Base-by-base conservation (phyloP, 1,140 invertebrate genomes). In the Phymorhynchus buccinoides region DNA sequence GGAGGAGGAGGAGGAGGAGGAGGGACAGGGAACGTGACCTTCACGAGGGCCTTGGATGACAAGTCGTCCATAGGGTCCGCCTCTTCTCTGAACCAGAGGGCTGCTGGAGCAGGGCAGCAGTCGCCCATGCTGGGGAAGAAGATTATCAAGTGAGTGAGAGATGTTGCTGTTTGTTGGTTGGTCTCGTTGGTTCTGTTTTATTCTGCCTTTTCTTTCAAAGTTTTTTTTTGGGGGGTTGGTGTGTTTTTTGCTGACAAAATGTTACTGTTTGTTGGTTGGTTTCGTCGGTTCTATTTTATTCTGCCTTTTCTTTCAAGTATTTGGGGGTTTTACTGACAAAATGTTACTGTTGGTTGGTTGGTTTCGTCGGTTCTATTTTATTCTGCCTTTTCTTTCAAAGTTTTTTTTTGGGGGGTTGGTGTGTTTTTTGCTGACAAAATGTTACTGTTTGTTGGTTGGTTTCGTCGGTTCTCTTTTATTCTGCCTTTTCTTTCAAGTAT, bases 141-240 rank as follows among this genome's bases (percentile, higher is more conserved):
- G 39, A 89, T 85, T 4, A 89, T 89, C 85, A 84, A 85, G 88
- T 89, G 87, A 87, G 88, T 79, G 41, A 2, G 27, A 7, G 27
- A 68, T 48, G 27, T 68, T 68, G 27, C 32, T 68, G 52, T 56
- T 56, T 12, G 52, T 56, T 56, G 12, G 52, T n/a, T n/a, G n/a
- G n/a, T n/a, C 9, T 12, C 48, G 48, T 71, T 30, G 14, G 7
- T n/a, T 71, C 30, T 71, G 7, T 71, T 71, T 71, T 71, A 30
- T 71, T 71, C 30, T 71, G 14, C 66, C 30, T 71, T 30, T 75
- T 32, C 9, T 75, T 32, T 75, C 39, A 37, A 6, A 3, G 3
- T 37, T 75, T 30, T 3, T 75, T 75, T 75, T 30, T 75, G 9
- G 71, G 18, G 32, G 14, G 35, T 75, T 16, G n/a, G n/a, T n/a